These are phyloP conservation scores for Erythrocercus mccallii DNA, from an alignment of 2,113 vertebrate species.

Conservation along the genomic window DNA sequence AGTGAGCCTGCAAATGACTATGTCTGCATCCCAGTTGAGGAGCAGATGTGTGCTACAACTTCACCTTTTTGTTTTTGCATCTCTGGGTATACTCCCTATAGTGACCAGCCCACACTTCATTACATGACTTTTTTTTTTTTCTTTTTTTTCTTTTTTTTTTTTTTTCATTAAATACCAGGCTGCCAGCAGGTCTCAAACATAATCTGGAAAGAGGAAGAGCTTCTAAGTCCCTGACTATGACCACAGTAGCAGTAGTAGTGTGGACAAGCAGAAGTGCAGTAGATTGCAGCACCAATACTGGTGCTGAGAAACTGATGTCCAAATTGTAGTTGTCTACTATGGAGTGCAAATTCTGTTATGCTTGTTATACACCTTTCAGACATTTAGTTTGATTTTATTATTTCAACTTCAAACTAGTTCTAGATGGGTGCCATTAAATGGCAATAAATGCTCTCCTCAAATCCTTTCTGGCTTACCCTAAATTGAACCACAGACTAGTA, in stretches of 20 bases:
- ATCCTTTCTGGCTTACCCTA: neutral
- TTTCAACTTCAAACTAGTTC: neutral
- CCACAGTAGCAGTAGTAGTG: neutral
- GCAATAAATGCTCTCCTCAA: neutral
- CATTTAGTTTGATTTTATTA: neutral
- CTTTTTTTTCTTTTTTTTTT: neutral
- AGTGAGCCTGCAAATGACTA: neutral
- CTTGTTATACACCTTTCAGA: neutral
- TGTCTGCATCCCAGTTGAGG: neutral
- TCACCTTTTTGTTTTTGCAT: neutral
- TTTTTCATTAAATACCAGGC: neutral
- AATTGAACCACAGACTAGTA: neutral
- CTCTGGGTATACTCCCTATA: neutral
- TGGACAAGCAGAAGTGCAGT: neutral
- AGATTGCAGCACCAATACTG: neutral
- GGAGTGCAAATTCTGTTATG: neutral
- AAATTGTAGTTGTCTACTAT: neutral
- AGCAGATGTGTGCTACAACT: neutral
- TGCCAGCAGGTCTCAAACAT: neutral
- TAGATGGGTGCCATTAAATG: neutral
- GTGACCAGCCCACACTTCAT: neutral
- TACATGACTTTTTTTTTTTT: neutral
- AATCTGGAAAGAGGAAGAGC: neutral
- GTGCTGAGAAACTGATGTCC: neutral
- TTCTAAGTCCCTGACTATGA: neutral